A percentile compares a stretch with the other conserved stretches of the same genome.
Evolutionary conservation across 2,113 vertebrate genomes (phyloP).

Genomic region (Macquaria ambigua): DNA sequence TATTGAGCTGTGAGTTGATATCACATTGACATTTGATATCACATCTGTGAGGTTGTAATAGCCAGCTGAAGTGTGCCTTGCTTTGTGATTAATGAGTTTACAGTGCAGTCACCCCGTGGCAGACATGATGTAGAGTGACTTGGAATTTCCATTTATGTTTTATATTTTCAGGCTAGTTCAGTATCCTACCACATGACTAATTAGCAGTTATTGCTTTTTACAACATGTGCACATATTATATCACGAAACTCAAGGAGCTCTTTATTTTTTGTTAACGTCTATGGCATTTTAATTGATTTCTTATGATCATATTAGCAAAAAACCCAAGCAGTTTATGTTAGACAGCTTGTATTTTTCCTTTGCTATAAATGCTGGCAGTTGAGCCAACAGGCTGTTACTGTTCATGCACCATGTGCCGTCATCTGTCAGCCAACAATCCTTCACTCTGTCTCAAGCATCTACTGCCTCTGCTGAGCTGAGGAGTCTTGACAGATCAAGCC

Average conservation of each 20-base stretch:
- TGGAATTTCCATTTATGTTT: constrained; percentile 43
- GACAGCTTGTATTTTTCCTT: constrained; percentile 30
- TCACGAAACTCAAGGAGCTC: neutral
- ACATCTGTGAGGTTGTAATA: neutral
- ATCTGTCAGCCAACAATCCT: constrained; percentile 54
- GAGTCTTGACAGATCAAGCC: constrained; percentile 60
- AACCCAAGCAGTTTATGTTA: constrained; percentile 24
- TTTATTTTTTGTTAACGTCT: constrained; percentile 7
- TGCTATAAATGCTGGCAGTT: constrained; percentile 25
- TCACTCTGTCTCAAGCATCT: constrained; percentile 40
- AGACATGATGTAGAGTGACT: constrained; percentile 44
- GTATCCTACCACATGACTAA: constrained; percentile 12
- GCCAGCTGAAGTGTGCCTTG: neutral
- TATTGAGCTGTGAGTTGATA: constrained; percentile 10
- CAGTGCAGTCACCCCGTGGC: constrained; percentile 51
- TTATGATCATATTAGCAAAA: constrained; percentile 25
- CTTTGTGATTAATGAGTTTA: constrained; percentile 32
- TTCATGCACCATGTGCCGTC: constrained; percentile 36
- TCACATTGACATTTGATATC: constrained; percentile 20
- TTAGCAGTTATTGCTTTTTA: constrained; percentile 22
- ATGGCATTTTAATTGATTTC: constrained; percentile 34
- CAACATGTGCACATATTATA: constrained; percentile 7
- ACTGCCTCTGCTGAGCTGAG: constrained; percentile 41
- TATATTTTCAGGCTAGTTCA: constrained; percentile 32
- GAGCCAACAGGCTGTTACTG: constrained; percentile 34